Evolutionary conservation across 92 coral and sea anemone genomes (phyloP), one percentile per base, ranked within the genome.

Genomic region (Parazoanthus atlanticus): DNA sequence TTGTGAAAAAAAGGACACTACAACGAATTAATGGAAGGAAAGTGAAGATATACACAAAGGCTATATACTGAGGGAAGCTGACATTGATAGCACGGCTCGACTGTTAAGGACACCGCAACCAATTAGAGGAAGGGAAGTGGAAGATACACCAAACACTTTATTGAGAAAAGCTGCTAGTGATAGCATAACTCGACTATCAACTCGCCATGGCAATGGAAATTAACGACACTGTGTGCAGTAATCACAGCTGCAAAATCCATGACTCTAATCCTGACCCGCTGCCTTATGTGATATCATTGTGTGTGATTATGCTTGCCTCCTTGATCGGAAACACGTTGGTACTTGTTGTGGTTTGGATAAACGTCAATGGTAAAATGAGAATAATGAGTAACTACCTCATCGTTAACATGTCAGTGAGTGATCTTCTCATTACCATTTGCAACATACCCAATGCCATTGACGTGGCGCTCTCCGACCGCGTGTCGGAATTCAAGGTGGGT

Each of bases 291-390:
- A 46, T 78, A 46, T 26, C 82, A 9, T 38, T 78, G 33, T 78
- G 82, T 78, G 64, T 46, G 17, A 46, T 78, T 12, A 78, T 78
- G 82, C 29, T 78, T 13, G 82, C 61, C 34, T 78, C 82, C 1
- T 16, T 78, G 36, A 78, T 41, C 7, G 82, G 61, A 12, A 78
- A 78, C 82, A 9, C 65, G 3, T 41, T 78, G 19, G 82, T 78
- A 25, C 32, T 78, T 26, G 82, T 64, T 49, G 82, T 78, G 36
- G 82, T 78, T 2, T 78, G 25, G 25, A n/a, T 13, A 4, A 78
- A 78, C 21, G 66, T 78, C 33, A 78, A 78, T 36, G 82, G 82
- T 6, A 78, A 78, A 49, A 78, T 78, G 82, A 6, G 82, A 78
- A 49, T 49, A 41, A 78, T 78, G 82, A 78, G 82, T 23, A 78